Conservation (phyloP, 1,140 invertebrate species). For the Conus betulinus region DNA sequence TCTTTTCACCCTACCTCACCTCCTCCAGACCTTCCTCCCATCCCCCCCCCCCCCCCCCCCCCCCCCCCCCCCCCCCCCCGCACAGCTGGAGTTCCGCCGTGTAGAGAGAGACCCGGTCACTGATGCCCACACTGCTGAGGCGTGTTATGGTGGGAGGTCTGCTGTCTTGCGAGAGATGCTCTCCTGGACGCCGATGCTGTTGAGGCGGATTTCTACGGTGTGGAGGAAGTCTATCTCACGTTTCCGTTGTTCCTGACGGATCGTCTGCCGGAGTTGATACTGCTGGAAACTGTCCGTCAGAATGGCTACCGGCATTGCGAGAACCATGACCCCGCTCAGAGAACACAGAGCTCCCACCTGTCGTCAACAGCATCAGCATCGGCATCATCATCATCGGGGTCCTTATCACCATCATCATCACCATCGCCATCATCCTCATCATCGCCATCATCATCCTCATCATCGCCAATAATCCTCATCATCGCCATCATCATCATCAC, state of each 20-base stretch:
- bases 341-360: conserved; percentile 88
- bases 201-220: neutral
- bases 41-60: neutral
- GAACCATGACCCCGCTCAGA: conserved; percentile 89
- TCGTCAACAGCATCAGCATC: neutral
- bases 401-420: no score
- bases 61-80: no score
- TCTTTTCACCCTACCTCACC: neutral
- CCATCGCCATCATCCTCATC: no score
- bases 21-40: neutral
- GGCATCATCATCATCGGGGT: no score
- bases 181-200: no score
- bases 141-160: no score
- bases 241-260: neutral
- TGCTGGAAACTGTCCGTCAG: conserved; percentile 89
- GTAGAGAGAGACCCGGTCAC: neutral
- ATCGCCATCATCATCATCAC: neutral
- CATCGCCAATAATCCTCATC: neutral
- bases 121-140: neutral
- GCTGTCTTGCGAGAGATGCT: no score
- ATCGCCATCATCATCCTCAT: neutral
- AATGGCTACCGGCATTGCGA: conserved; percentile 91
- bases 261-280: conserved; percentile 49
- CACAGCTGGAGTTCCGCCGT: neutral
- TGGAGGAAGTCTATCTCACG: neutral